Conservation (phyloP, 2,797 vertebrate species). For the Pelobates cultripes region DNA sequence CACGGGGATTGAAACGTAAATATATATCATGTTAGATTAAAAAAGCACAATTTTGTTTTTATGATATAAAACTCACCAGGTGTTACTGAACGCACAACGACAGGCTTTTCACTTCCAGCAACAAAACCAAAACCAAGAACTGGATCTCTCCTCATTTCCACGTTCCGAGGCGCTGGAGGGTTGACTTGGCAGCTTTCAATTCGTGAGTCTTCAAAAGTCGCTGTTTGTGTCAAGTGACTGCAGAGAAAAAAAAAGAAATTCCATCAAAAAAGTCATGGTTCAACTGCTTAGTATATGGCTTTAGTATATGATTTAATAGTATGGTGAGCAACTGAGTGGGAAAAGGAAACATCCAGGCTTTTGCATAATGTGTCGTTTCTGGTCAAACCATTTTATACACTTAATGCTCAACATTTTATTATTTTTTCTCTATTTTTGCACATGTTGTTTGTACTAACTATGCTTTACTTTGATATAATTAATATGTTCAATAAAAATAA, state of each 20-base stretch:
- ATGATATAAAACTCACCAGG: conserved; percentile 80
- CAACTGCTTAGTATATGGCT: conserved; percentile 5
- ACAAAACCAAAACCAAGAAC: conserved; percentile 98
- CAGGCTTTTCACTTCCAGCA: conserved; percentile 97
- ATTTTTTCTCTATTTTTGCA: too few species aligned
- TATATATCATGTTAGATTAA: too few species aligned
- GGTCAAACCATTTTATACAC: not conserved
- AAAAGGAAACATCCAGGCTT: not conserved
- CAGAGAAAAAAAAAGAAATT: conserved; percentile 49
- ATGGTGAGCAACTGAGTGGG: not conserved
- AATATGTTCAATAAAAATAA: too few species aligned
- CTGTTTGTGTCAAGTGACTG: conserved; percentile 91
- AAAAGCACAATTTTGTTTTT: too few species aligned
- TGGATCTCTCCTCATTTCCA: conserved; percentile 98
- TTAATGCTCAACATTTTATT: too few species aligned
- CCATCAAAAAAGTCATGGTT: conserved; percentile 2
- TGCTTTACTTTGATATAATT: too few species aligned
- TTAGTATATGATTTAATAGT: not conserved
- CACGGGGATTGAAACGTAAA: too few species aligned
- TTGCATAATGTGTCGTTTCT: not conserved
- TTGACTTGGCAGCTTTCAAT: conserved; percentile 90
- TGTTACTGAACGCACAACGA: conserved; percentile 96
- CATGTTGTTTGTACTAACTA: too few species aligned
- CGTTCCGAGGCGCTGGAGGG: conserved; percentile 89
- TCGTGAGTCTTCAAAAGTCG: conserved; percentile 91